These are phyloP conservation scores for Nothura maculosa DNA, from an alignment of 2,797 vertebrate genomes.

Conservation along the genomic window DNA sequence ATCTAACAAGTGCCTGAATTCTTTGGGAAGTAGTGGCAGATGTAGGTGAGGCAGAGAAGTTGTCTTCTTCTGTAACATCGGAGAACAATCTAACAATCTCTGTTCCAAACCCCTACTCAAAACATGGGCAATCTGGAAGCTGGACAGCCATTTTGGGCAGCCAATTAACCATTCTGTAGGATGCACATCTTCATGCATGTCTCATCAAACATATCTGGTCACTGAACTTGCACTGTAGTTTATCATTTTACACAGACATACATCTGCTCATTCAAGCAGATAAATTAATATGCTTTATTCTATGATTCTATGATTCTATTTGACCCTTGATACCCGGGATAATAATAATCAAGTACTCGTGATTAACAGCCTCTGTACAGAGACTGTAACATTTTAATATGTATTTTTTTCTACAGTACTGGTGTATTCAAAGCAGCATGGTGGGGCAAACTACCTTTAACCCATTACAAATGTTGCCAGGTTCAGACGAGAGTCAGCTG, in stretches of 20 bases:
- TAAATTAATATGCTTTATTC: not conserved
- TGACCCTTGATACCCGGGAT: not conserved
- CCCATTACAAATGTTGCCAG: not conserved
- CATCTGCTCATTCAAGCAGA: not conserved
- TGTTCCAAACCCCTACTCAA: not conserved
- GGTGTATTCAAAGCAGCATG: not conserved
- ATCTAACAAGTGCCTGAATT: not conserved
- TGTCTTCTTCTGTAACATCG: not conserved
- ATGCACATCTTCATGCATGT: not conserved
- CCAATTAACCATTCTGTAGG: not conserved
- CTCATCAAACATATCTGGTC: not conserved
- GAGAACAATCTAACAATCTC: not conserved
- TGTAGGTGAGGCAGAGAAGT: not conserved
- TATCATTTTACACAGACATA: not conserved
- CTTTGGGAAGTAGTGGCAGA: not conserved
- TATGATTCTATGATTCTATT: too few species aligned
- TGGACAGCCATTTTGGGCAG: not conserved
- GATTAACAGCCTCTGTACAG: not conserved
- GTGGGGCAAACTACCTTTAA: not conserved
- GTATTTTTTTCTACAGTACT: not conserved
- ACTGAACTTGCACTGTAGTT: not conserved
- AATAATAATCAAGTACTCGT: accelerated
- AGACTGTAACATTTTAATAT: not conserved
- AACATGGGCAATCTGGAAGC: not conserved
- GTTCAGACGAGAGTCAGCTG: not conserved